Evolutionary conservation across 2,888 invertebrate genomes (phyloP).

Genomic region (Drosophila pegasa): DNA sequence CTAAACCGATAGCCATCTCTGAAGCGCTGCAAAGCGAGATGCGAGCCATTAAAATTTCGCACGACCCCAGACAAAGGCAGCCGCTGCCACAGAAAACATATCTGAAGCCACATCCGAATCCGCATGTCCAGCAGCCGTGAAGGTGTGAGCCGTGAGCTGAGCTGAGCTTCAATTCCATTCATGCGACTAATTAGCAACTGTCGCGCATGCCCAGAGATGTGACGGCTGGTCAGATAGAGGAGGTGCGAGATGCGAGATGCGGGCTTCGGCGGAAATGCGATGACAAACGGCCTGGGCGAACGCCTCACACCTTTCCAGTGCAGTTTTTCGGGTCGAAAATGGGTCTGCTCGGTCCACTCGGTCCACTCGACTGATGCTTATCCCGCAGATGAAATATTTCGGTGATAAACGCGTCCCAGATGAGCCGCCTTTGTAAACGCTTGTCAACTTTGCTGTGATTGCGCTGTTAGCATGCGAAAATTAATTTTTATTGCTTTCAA

Average conservation of each 20-base stretch:
- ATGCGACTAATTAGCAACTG: slow-evolving; percentile 84
- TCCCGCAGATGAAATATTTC: slow-evolving; percentile 83
- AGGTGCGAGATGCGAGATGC: not conserved
- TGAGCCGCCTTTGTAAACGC: slow-evolving; percentile 76
- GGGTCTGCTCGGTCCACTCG: slow-evolving; percentile 21
- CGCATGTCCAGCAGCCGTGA: slow-evolving; percentile 36
- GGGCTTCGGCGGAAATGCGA: slow-evolving; percentile 81
- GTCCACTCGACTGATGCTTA: slow-evolving; percentile 69
- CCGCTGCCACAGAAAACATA: slow-evolving; percentile 45
- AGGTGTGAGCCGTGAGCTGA: slow-evolving; percentile 76
- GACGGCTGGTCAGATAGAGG: slow-evolving; percentile 41
- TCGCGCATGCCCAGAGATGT: slow-evolving; percentile 81
- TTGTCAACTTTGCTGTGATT: slow-evolving; percentile 77
- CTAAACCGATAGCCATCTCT: slow-evolving; percentile 61
- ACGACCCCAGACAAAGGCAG: slow-evolving; percentile 63
- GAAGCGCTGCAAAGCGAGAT: slow-evolving; percentile 47
- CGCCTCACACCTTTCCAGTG: slow-evolving; percentile 55
- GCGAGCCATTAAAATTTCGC: slow-evolving; percentile 79
- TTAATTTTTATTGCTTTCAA: slow-evolving; percentile 77
- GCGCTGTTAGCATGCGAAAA: slow-evolving; percentile 76
- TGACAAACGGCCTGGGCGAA: slow-evolving; percentile 65
- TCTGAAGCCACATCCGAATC: slow-evolving; percentile 33
- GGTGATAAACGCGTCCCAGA: slow-evolving; percentile 69
- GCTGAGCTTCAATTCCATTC: slow-evolving; percentile 83
- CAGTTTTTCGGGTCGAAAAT: slow-evolving; percentile 41